Conservation (phyloP, 1,140 invertebrate species). For the Schlechtendalia chinensis region DNA sequence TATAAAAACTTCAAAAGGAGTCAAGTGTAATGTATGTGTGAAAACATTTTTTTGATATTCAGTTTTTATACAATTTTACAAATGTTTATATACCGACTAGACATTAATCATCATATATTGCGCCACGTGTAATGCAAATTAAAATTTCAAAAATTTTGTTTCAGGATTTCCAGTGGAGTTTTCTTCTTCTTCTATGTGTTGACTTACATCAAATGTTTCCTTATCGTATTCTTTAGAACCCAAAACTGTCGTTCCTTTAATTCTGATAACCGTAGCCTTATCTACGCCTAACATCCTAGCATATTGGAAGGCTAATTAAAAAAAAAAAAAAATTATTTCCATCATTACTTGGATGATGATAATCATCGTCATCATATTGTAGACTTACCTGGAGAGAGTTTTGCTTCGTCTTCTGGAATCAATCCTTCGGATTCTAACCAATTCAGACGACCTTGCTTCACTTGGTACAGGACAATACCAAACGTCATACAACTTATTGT, state of each 20-base stretch:
- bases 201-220: slow-evolving; percentile 17
- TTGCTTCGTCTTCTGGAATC: slow-evolving; percentile 25
- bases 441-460: slow-evolving; percentile 13
- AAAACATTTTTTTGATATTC: background rate
- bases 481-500: background rate
- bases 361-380: background rate
- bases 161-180: background rate
- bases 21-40: slow-evolving; percentile 18
- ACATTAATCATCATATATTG: background rate
- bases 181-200: slow-evolving; percentile 40
- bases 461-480: background rate
- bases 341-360: background rate
- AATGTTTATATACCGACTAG: background rate
- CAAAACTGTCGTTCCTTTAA: slow-evolving; percentile 2
- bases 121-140: background rate
- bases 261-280: slow-evolving; percentile 27
- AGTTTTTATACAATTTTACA: slow-evolving; percentile 4
- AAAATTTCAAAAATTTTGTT: slow-evolving; percentile 26
- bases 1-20: slow-evolving; percentile 43
- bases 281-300: slow-evolving; percentile 25
- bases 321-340: background rate
- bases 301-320: slow-evolving; percentile 25
- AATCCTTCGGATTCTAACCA: slow-evolving; percentile 38
- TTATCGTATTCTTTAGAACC: slow-evolving; percentile 18
- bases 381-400: slow-evolving; percentile 28